phyloP scores from a whole-genome alignment of 2,888 invertebrate species.

The Rhingia campestris region DNA sequence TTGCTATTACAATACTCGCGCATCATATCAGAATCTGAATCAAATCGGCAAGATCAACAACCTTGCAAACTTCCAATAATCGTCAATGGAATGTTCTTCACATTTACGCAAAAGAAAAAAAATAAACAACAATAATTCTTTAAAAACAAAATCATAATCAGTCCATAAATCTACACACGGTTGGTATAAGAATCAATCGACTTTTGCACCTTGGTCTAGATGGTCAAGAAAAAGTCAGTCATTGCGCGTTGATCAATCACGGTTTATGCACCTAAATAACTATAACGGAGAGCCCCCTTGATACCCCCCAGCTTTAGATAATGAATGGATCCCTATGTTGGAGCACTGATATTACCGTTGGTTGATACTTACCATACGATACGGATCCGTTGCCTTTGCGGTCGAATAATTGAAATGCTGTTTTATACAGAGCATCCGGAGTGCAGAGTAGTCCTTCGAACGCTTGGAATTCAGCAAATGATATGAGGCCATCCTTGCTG shows the following conservation, averaged over 20 bases:
- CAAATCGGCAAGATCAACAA: no score
- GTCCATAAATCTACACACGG: constrained; percentile 2
- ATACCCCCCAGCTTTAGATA: neutral
- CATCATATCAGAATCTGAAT: no score
- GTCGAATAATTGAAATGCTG: constrained; percentile 99
- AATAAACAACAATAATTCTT: neutral
- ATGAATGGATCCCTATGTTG: neutral
- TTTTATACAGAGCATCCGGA: constrained; percentile 98
- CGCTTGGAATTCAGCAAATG: constrained; percentile 98
- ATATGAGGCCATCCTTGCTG: constrained; percentile 96
- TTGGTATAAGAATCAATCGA: neutral
- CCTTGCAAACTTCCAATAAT: no score
- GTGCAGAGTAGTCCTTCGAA: constrained; percentile 98
- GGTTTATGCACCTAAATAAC: neutral
- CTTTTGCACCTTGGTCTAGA: constrained; percentile 11
- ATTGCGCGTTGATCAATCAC: neutral
- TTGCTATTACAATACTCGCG: no score
- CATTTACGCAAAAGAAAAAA: no score
- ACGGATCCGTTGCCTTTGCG: constrained; percentile 98
- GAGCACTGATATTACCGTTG: neutral
- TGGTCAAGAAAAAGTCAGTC: no score
- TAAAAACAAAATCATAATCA: constrained; percentile 14
- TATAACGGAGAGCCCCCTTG: neutral
- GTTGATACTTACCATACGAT: constrained; percentile 89
- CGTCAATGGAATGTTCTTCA: no score